These are phyloP conservation scores for Hypotaenidia philippensis DNA, from an alignment of 2,797 vertebrate species.

Conservation along the genomic window DNA sequence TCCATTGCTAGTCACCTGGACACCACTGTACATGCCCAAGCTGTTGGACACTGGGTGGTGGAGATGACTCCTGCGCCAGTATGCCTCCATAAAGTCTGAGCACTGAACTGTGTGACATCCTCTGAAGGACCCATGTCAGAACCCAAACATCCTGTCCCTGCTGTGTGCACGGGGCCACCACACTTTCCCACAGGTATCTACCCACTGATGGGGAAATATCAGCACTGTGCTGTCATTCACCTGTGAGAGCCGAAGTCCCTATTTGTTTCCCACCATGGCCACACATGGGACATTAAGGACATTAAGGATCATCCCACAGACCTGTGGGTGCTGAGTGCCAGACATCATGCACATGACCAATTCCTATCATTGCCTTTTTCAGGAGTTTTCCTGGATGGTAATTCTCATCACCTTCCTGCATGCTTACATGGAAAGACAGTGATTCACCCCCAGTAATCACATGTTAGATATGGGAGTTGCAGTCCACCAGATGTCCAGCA, in stretches of 20 bases:
- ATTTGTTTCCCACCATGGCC: background rate
- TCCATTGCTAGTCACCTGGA: too few species aligned
- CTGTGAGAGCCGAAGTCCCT: background rate
- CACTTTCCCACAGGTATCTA: background rate
- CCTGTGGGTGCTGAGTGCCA: background rate
- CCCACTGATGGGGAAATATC: background rate
- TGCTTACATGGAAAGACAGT: background rate
- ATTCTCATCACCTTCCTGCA: background rate
- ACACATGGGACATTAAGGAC: background rate
- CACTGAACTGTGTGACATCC: background rate
- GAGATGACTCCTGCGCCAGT: background rate
- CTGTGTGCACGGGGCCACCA: rapidly evolving
- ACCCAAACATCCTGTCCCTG: background rate
- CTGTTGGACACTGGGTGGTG: background rate
- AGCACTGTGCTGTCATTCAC: background rate
- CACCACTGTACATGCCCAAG: background rate
- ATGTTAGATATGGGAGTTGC: background rate
- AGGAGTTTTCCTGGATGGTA: background rate
- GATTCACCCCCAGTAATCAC: background rate
- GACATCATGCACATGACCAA: rapidly evolving
- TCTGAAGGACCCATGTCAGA: background rate
- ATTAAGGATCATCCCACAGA: background rate
- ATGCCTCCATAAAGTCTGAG: background rate
- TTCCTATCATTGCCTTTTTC: background rate
- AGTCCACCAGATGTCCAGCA: background rate